These are phyloP conservation scores for Sciurus carolinensis DNA, from an alignment of 2,797 vertebrate genomes.

Conservation along the genomic window DNA sequence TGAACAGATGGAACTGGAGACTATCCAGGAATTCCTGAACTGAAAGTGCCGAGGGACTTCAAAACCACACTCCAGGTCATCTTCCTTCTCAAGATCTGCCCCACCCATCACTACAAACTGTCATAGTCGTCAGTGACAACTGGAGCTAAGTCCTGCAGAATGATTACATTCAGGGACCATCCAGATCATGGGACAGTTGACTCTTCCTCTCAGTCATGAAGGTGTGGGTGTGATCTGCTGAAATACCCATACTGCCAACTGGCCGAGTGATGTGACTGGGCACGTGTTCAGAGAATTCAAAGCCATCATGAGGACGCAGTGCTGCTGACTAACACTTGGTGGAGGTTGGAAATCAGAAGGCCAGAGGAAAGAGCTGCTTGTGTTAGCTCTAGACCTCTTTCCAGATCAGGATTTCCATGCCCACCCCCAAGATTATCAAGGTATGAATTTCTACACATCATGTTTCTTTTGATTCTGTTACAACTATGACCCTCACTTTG, in stretches of 20 bases:
- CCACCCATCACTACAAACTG: neutral
- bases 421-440: neutral
- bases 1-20: too few species aligned
- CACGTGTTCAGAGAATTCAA: neutral
- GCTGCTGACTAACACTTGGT: neutral
- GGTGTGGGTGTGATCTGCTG: neutral
- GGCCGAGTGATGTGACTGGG: neutral
- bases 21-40: neutral
- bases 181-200: neutral
- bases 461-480: neutral
- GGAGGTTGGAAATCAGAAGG: neutral
- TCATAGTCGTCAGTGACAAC: too few species aligned
- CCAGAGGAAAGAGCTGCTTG: neutral
- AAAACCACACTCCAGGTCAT: neutral
- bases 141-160: neutral
- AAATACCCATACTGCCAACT: neutral
- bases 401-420: constrained; percentile 18
- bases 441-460: neutral
- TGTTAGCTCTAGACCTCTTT: neutral
- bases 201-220: neutral
- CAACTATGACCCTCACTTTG: neutral
- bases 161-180: neutral
- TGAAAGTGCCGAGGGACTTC: neutral
- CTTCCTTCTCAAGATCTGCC: neutral
- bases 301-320: neutral